Evolutionary conservation across 2,888 invertebrate species (phyloP).

Genomic region (Idaea dimidiata): DNA sequence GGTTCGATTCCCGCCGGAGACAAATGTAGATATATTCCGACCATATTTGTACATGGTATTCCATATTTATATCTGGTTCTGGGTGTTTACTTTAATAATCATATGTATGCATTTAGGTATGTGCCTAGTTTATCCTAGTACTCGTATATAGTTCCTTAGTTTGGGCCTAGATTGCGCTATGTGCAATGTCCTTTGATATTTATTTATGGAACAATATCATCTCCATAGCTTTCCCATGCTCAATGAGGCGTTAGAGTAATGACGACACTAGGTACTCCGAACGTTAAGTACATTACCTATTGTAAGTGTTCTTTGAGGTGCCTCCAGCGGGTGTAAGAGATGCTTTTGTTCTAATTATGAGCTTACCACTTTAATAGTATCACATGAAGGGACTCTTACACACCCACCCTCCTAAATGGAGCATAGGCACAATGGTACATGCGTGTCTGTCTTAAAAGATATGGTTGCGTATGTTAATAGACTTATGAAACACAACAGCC

Average conservation of each 20-base stretch:
- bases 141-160: neutral
- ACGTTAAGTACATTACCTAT: slow-evolving; percentile 78
- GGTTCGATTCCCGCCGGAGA: neutral
- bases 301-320: slow-evolving; percentile 75
- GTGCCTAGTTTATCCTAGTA: too few relatives aligned
- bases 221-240: slow-evolving; percentile 47
- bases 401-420: slow-evolving; percentile 21
- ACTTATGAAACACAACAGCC: too few relatives aligned
- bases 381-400: slow-evolving; percentile 27
- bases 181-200: neutral
- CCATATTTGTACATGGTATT: too few relatives aligned
- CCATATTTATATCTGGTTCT: neutral
- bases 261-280: slow-evolving; percentile 66
- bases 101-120: too few relatives aligned
- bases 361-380: slow-evolving; percentile 38
- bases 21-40: too few relatives aligned
- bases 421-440: slow-evolving; percentile 19
- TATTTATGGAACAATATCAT: slow-evolving; percentile 17
- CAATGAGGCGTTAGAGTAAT: slow-evolving; percentile 65
- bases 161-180: neutral
- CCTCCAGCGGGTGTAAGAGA: slow-evolving; percentile 57
- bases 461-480: neutral
- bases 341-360: slow-evolving; percentile 76
- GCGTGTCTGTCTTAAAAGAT: neutral
- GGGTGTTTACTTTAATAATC: too few relatives aligned